Base-by-base conservation (phyloP, 2,113 vertebrate genomes). In the Rhizomys pruinosus region DNA sequence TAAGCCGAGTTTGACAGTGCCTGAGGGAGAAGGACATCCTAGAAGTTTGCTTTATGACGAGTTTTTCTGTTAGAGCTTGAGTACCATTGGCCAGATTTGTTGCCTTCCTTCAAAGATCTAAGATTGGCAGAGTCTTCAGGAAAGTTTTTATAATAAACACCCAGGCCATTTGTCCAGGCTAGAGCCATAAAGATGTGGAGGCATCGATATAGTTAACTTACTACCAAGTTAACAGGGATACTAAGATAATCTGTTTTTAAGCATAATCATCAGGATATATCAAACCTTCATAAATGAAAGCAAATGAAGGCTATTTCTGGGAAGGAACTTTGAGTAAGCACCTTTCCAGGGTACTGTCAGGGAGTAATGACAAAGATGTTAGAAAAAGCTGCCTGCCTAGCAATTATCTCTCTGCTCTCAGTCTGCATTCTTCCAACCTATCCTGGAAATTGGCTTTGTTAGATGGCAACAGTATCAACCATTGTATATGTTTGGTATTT, bases 261-360 rank as follows among this genome's bases (percentile, higher is more conserved):
- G 8, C 16, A 22, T 32, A 73, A 57, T 74, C 39, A 61, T 52
- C 17, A 82, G 61, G 10, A 94, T 27, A 42, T 7, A 55, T 42
- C 16, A 55, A 82, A 68, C 17, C 66, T 73, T 93, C 37, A 72
- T 29, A 93, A 95, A 63, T 52, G 29, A 85, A 47, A 77, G 27
- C 10, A 81, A 85, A 66, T 8, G 10, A 59, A 89, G 19, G 12
- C 42, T 73, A 37, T 71, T 88, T 66, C 27, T 13, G 0, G 12
- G 37, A 66, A 55, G 10, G 47, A 80, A 29, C 29, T 76, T 11
- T 73, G 55, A 90, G n/a, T 20, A 20, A 76, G 7, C 2, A 80
- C 17, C 52, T 27, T 32, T 39, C 69, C 59, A 78, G 9, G 29
- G 29, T n/a, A 20, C 3, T 13, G 9, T 57, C 42, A 52, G 47